A percentile compares a stretch with the other conserved stretches of the same genome.
These are phyloP conservation scores for Tridacna crocea DNA, from an alignment of 2,888 invertebrate species.

Conservation along the genomic window DNA sequence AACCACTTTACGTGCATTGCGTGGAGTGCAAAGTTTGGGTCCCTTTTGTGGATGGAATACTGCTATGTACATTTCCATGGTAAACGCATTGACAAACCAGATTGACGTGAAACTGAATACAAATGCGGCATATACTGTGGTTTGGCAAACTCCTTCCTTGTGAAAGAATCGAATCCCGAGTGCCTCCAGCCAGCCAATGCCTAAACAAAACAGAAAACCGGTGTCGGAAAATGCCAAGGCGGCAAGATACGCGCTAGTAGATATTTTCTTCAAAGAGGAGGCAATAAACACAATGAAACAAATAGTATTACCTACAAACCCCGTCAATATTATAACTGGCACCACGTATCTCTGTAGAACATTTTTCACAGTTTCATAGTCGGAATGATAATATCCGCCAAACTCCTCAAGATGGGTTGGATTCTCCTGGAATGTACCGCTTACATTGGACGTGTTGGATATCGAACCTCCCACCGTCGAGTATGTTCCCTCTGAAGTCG, in stretches of 20 bases:
- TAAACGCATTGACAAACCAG: slow-evolving; percentile 75
- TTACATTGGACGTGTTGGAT: background rate
- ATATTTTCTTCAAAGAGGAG: slow-evolving; percentile 67
- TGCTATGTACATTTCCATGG: slow-evolving; percentile 71
- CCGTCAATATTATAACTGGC: slow-evolving; percentile 70
- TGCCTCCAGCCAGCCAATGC: slow-evolving; percentile 71
- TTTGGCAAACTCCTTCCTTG: slow-evolving; percentile 69
- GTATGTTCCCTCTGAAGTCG: background rate
- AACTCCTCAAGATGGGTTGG: background rate
- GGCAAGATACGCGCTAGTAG: slow-evolving; percentile 72
- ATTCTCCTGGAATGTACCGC: background rate
- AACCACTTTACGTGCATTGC: slow-evolving; percentile 61
- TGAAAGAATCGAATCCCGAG: slow-evolving; percentile 65
- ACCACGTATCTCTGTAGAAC: slow-evolving; percentile 77
- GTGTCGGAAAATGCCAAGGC: slow-evolving; percentile 71
- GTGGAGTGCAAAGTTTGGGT: slow-evolving; percentile 58
- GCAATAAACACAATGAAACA: slow-evolving; percentile 71
- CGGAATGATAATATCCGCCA: background rate
- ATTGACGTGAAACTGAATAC: slow-evolving; percentile 75
- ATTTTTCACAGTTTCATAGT: slow-evolving; percentile 80
- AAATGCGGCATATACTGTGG: slow-evolving; percentile 70
- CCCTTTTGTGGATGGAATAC: slow-evolving; percentile 67
- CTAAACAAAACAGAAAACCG: slow-evolving; percentile 69
- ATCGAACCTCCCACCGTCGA: background rate
- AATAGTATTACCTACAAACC: slow-evolving; percentile 70